Evolutionary conservation across 2,113 vertebrate species (phyloP), one percentile per base, ranked within the genome.

Genomic region (Cebus imitator): DNA sequence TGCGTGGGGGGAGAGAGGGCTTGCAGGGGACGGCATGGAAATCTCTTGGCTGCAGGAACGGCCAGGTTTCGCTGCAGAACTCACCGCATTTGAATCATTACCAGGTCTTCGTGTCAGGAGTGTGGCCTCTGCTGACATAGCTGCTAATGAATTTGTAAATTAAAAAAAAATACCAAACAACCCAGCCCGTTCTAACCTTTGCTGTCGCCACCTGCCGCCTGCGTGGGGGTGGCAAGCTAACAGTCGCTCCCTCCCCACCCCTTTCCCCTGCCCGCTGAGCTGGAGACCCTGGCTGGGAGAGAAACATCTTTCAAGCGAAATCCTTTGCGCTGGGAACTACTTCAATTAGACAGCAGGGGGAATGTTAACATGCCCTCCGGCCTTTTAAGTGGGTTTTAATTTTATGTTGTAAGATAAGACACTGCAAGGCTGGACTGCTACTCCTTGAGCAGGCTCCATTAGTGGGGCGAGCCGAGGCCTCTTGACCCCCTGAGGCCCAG

Each of bases 361-460:
- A 98, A 98, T 98, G 98, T 98, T 98, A 98, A 97, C 98, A 97
- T 98, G 98, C 98, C 98, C 98, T 98, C 96, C 98, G 98, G 98
- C 98, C 98, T 98, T 98, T 98, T 98, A 98, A 98, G 98, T 98
- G 98, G 98, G 98, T 98, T 98, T 98, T 98, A 98, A 98, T 98
- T 98, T 98, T 98, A 98, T 98, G 98, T 98, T 98, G 98, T 98
- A 98, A 98, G 98, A 98, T 98, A 98, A 98, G 98, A 97, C 98
- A 97, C 96, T 78, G 95, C 52, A 14, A 27, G 93, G 93, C 97
- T 21, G 21, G 91, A 75, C 96, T 72, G 97, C 96, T 94, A 17
- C 96, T 97, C 92, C 96, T 97, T 86, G 75, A 43, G 95, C 94
- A 92, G 97, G 78, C 97, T 98, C 98, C 97, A 98, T 98, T 98